Conservation (phyloP, 2,888 invertebrate species). For the Neoascia interrupta region DNA sequence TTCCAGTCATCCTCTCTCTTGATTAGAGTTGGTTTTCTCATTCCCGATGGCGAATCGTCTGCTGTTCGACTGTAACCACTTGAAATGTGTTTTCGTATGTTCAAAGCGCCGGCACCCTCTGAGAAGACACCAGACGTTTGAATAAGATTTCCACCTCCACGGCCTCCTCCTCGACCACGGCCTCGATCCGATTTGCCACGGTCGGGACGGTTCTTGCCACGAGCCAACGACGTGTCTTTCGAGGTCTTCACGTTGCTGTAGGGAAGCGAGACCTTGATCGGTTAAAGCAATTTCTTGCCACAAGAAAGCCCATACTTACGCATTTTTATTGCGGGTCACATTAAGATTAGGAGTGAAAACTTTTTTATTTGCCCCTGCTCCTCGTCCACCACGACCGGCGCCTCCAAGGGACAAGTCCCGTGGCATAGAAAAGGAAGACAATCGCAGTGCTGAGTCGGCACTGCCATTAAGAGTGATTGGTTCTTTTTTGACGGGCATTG, state of each 20-base stretch:
- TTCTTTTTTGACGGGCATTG: slow-evolving; percentile 54
- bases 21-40: slow-evolving; percentile 73
- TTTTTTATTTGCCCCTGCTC: slow-evolving; percentile 80
- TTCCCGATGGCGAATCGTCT: slow-evolving; percentile 73
- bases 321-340: slow-evolving; percentile 82
- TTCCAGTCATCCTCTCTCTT: slow-evolving; percentile 74
- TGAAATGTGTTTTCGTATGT: slow-evolving; percentile 71
- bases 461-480: slow-evolving; percentile 71
- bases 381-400: slow-evolving; percentile 62
- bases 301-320: slow-evolving; percentile 73
- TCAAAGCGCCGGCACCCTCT: slow-evolving; percentile 77
- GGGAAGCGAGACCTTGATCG: not conserved
- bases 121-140: slow-evolving; percentile 79
- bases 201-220: slow-evolving; percentile 72
- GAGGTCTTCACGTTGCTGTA: slow-evolving; percentile 78
- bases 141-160: slow-evolving; percentile 74
- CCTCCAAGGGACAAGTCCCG: slow-evolving; percentile 82
- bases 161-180: slow-evolving; percentile 68
- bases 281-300: not conserved
- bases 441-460: slow-evolving; percentile 72
- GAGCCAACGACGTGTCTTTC: slow-evolving; percentile 75
- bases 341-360: slow-evolving; percentile 83
- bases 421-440: slow-evolving; percentile 81
- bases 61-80: slow-evolving; percentile 72
- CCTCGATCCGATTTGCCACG: slow-evolving; percentile 73